A percentile compares a stretch with the other conserved stretches of the same genome.
Evolutionary conservation across 35 echinoderm and acorn worm species (phyloP).

Genomic region (Acanthaster planci): DNA sequence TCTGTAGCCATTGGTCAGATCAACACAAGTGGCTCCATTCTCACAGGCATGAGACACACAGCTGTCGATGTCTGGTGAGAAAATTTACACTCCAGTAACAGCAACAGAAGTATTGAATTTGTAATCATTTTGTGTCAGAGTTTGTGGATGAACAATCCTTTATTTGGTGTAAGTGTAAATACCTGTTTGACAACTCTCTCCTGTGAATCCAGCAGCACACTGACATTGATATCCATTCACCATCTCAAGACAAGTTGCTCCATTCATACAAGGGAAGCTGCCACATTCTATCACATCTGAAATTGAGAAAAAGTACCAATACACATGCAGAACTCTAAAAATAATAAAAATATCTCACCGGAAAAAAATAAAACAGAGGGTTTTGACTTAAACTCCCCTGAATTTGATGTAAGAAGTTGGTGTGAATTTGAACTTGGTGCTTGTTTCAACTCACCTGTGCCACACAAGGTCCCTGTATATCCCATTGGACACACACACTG

Average conservation of each 20-base stretch:
- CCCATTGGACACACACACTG: conserved; percentile 49
- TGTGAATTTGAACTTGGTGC: no score
- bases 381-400: no score
- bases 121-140: no score
- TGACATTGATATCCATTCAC: conserved; percentile 60
- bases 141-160: no score
- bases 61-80: conserved; percentile 17
- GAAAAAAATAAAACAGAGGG: no score
- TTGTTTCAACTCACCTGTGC: conserved; percentile 28
- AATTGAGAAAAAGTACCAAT: no score
- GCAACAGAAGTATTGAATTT: not conserved
- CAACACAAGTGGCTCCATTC: conserved; percentile 54
- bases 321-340: no score
- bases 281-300: conserved; percentile 32
- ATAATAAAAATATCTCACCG: no score
- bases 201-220: conserved; percentile 56
- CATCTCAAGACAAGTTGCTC: conserved; percentile 58
- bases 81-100: no score
- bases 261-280: conserved; percentile 69
- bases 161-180: not conserved
- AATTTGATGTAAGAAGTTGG: no score
- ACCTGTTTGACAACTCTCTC: conserved; percentile 44
- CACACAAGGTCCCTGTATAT: conserved; percentile 49
- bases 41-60: conserved; percentile 37
- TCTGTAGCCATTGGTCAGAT: conserved; percentile 20